Evolutionary conservation across 2,888 invertebrate genomes (phyloP).

Genomic region (Capitulum mitella): DNA sequence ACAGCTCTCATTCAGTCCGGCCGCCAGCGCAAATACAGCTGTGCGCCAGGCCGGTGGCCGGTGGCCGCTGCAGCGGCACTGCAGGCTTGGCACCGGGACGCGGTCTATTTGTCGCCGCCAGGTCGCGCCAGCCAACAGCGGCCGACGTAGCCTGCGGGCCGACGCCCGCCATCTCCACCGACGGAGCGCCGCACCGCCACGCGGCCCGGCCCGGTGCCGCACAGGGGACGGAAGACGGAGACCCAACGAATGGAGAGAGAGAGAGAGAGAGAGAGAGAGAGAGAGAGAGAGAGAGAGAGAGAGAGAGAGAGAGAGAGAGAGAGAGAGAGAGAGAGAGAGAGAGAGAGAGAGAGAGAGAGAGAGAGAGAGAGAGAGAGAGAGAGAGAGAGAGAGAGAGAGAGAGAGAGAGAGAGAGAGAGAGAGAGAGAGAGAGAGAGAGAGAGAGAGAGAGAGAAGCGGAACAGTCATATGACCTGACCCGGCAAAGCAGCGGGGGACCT

Average conservation of each 20-base stretch:
- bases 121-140: neutral
- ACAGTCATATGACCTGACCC: too few relatives aligned
- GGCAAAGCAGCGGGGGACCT: too few relatives aligned
- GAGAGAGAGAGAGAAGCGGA: too few relatives aligned
- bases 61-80: too few relatives aligned
- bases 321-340: neutral
- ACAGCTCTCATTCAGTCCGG: too few relatives aligned
- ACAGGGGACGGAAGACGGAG: too few relatives aligned
- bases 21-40: too few relatives aligned
- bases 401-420: slow-evolving; percentile 1
- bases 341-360: neutral
- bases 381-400: slow-evolving; percentile 10
- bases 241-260: neutral
- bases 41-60: too few relatives aligned
- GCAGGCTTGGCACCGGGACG: neutral
- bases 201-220: too few relatives aligned
- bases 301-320: neutral
- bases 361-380: slow-evolving; percentile 12
- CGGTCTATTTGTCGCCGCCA: neutral
- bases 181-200: too few relatives aligned
- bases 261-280: neutral
- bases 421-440: slow-evolving; percentile 1
- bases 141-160: too few relatives aligned
- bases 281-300: neutral
- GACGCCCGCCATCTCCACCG: neutral